Base-by-base conservation (phyloP, 2,888 invertebrate species). In the Epirrhoe alternata region DNA sequence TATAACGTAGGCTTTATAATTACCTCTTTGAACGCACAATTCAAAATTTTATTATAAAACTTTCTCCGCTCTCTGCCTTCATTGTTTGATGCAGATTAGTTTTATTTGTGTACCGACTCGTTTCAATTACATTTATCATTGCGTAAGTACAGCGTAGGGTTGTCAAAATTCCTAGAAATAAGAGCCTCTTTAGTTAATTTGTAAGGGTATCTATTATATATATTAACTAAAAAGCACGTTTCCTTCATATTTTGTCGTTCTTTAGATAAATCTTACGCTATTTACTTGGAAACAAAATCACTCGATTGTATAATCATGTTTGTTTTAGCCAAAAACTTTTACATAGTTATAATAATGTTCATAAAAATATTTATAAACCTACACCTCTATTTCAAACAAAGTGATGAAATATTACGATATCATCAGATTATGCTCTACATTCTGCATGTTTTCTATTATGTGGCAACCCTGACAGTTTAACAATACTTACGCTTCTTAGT, bases 41-140 rank as follows among this genome's bases (percentile, higher is more conserved):
- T 60, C 64, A 66, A 69, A 66, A 61, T 61, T 68, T 67, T 71
- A 70, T 66, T 65, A 68, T 42, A 64, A 64, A 68, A 74, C 74
- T 74, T 74, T 74, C 74, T 61, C 69, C 49, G 38, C 59, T 63
- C 64, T 53, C 62, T 35, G 6, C 66, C 17, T 66, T 59, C 64
- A 72, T 74, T 74, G 73, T 69, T 74, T 64, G 64, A 64, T 62
- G 64, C 33, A 54, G 55, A 66, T 64, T 73, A 24, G 51, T 70
- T 70, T 69, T 71, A 66, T 71, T 70, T 70, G 59, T 60, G 56
- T 45, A 52, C 33, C 31, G n/a, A 10, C 56, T 31, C 61, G 54
- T 60, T 71, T 66, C 54, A 71, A 70, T 70, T 64, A 65, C 17
- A 67, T 71, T 67, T 65, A 57, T 63, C n/a, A 58, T 73, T 71